Evolutionary conservation across 2,113 vertebrate species (phyloP).

Genomic region (Poecilia latipinna): DNA sequence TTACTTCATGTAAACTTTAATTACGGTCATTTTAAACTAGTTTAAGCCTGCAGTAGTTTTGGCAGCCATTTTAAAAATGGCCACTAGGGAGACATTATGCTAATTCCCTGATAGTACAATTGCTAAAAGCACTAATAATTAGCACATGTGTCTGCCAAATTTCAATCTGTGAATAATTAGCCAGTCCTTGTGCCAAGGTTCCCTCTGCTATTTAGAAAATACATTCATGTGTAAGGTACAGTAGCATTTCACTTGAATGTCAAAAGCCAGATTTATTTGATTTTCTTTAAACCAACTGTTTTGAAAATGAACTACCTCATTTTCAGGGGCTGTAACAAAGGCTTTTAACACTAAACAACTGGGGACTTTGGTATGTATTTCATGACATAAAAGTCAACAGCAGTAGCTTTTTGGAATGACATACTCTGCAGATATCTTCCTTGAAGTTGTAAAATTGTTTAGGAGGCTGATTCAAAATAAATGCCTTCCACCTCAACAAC

Average conservation of each 20-base stretch:
- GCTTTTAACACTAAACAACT: too few species aligned
- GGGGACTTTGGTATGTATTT: too few species aligned
- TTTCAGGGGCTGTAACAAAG: too few species aligned
- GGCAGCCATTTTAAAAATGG: constrained; percentile 52
- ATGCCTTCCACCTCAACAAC: too few species aligned
- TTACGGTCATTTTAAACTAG: constrained; percentile 37
- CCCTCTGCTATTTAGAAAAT: neutral
- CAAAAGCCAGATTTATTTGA: neutral
- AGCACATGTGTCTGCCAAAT: constrained; percentile 32
- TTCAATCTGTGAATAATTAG: constrained; percentile 46
- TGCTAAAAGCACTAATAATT: constrained; percentile 60
- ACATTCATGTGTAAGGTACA: neutral
- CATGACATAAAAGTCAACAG: too few species aligned
- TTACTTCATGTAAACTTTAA: constrained; percentile 50
- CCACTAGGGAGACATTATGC: constrained; percentile 58
- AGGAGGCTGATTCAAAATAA: too few species aligned
- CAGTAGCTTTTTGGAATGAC: too few species aligned
- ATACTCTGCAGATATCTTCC: too few species aligned
- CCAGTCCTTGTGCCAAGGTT: constrained; percentile 35
- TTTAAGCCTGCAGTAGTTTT: constrained; percentile 43
- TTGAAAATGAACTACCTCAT: neutral
- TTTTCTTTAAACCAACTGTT: neutral
- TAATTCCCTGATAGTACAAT: constrained; percentile 54
- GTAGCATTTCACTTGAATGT: neutral
- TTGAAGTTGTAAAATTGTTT: too few species aligned